A percentile compares a stretch with the other conserved stretches of the same genome.
These are phyloP conservation scores for Cyrtodaria siliqua DNA, from an alignment of 2,888 invertebrate species.

Conservation along the genomic window DNA sequence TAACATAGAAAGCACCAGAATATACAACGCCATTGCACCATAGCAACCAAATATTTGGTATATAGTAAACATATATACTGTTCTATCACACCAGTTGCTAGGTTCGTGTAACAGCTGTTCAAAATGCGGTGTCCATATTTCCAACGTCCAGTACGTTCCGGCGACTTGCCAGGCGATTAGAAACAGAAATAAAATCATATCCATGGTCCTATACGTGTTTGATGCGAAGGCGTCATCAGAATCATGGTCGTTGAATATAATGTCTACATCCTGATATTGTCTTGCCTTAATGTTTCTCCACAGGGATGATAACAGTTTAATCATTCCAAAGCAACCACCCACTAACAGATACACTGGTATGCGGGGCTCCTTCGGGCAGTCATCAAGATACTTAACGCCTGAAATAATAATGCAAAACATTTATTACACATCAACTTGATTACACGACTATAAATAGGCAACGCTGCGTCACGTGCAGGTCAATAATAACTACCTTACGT, in stretches of 20 bases:
- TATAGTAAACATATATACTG: constrained; percentile 92
- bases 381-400: constrained; percentile 93
- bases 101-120: constrained; percentile 91
- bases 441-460: too few species aligned
- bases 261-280: constrained; percentile 86
- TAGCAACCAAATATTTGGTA: constrained; percentile 92
- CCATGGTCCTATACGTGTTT: constrained; percentile 89
- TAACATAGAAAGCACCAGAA: constrained; percentile 43
- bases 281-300: constrained; percentile 90
- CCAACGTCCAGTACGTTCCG: constrained; percentile 93
- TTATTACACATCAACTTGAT: too few species aligned
- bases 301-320: constrained; percentile 88
- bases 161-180: constrained; percentile 91
- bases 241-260: constrained; percentile 75
- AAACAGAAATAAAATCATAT: constrained; percentile 90
- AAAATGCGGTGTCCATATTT: constrained; percentile 92
- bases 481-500: too few species aligned
- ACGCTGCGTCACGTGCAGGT: too few species aligned
- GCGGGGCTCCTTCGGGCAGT: constrained; percentile 92
- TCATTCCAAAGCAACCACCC: constrained; percentile 91
- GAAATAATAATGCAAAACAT: too few species aligned
- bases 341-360: constrained; percentile 94
- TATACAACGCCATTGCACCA: constrained; percentile 86
- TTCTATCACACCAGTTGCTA: constrained; percentile 92
- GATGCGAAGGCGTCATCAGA: constrained; percentile 81